Conservation (phyloP, 2,888 invertebrate species). For the Cryptus armator region DNA sequence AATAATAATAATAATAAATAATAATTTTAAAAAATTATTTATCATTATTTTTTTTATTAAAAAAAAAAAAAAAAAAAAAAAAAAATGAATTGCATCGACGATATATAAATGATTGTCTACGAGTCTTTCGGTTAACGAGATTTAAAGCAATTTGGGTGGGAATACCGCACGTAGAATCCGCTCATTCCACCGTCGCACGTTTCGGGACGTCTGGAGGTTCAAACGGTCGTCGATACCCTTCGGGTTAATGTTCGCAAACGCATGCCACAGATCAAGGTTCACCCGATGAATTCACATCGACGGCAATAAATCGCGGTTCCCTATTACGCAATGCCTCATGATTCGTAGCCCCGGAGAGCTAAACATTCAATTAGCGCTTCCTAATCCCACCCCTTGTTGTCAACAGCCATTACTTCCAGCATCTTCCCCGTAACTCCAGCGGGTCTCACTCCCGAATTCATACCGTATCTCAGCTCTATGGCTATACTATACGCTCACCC, state of each 20-base stretch:
- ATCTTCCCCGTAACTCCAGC: constrained; percentile 76
- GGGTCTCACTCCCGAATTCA: constrained; percentile 57
- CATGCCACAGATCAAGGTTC: constrained; percentile 26
- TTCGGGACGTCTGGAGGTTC: not conserved
- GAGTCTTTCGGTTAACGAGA: not conserved
- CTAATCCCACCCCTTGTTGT: constrained; percentile 82
- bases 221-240: not conserved
- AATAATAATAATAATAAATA: too few relatives aligned
- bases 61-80: not conserved
- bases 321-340: constrained; percentile 58
- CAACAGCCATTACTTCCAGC: constrained; percentile 85
- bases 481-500: constrained; percentile 59
- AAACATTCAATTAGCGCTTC: constrained; percentile 85
- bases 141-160: not conserved
- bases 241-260: not conserved
- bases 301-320: constrained; percentile 77
- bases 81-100: too few relatives aligned
- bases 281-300: constrained; percentile 42
- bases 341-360: constrained; percentile 71
- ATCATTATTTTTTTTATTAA: too few relatives aligned
- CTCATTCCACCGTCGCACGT: not conserved
- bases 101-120: too few relatives aligned
- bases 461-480: constrained; percentile 13
- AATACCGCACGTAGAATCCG: not conserved
- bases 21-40: not conserved